phyloP scores from a whole-genome alignment of 2,888 invertebrate genomes.

The Sarcophaga variegata region DNA sequence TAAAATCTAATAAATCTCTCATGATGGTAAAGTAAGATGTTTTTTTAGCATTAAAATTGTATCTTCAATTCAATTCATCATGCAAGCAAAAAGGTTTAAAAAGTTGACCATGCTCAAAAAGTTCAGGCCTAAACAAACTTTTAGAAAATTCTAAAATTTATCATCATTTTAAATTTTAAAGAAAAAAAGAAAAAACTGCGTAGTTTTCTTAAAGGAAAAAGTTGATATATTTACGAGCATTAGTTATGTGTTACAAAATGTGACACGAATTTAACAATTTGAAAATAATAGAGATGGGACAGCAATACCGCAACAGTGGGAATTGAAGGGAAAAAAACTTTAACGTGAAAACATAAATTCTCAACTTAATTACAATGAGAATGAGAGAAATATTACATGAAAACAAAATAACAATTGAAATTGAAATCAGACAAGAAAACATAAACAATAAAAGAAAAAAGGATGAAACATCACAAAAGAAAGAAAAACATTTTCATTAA shows the following conservation, averaged over 20 bases:
- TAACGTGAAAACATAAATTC: conserved; percentile 71
- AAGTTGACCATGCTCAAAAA: too few relatives aligned
- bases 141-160: too few relatives aligned
- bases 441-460: conserved; percentile 27
- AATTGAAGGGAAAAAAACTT: conserved; percentile 57
- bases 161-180: too few relatives aligned
- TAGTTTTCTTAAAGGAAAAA: background rate
- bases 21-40: too few relatives aligned
- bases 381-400: conserved; percentile 62
- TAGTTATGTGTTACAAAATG: conserved; percentile 2
- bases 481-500: conserved; percentile 59
- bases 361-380: conserved; percentile 69
- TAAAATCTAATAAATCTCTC: too few relatives aligned
- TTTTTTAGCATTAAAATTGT: too few relatives aligned
- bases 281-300: conserved; percentile 44
- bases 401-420: conserved; percentile 63
- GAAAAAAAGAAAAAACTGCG: conserved; percentile 21
- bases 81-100: too few relatives aligned
- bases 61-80: too few relatives aligned
- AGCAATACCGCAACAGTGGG: background rate
- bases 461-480: background rate
- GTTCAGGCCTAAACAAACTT: too few relatives aligned
- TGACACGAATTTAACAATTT: background rate
- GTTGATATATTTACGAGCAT: background rate
- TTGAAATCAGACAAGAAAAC: conserved; percentile 16